A percentile compares a stretch with the other conserved stretches of the same genome.
Evolutionary conservation across 2,797 vertebrate species (phyloP).

Genomic region (Gymnopithys bicolor): DNA sequence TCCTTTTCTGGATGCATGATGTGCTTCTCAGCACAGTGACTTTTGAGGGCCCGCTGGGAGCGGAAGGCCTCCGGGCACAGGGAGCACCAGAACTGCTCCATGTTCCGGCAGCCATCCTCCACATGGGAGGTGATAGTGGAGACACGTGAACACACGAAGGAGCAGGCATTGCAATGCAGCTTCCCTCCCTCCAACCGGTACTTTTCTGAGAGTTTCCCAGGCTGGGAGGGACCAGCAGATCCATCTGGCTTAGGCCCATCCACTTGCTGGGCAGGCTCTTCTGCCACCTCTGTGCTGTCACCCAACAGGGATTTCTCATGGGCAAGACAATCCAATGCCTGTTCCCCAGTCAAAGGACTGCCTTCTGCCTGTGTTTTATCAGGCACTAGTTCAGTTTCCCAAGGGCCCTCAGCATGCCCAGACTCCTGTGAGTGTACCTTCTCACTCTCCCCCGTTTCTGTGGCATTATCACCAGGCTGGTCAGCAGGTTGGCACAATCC

Average conservation of each 20-base stretch:
- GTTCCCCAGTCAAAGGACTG: neutral
- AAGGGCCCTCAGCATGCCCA: neutral
- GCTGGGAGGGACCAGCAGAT: neutral
- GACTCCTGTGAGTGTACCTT: neutral
- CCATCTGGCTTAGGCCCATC: neutral
- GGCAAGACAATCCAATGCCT: neutral
- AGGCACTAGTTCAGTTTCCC: neutral
- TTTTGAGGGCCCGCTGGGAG: constrained; percentile 28
- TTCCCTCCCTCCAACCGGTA: constrained; percentile 79
- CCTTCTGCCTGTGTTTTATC: neutral
- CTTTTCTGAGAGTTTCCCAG: constrained; percentile 58
- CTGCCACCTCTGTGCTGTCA: neutral
- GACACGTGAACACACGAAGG: constrained; percentile 83
- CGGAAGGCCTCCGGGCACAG: constrained; percentile 58
- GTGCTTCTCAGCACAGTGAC: constrained; percentile 42
- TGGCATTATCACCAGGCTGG: neutral
- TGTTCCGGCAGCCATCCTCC: constrained; percentile 72
- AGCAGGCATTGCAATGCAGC: constrained; percentile 84
- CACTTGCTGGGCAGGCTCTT: neutral
- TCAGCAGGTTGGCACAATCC: neutral
- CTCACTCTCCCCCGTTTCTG: neutral
- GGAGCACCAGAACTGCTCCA: constrained; percentile 59
- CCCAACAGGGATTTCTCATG: neutral
- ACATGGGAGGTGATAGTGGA: constrained; percentile 84
- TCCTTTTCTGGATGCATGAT: rapidly evolving